Conservation (phyloP, 2,113 vertebrate genomes). For the Antidorcas marsupialis region DNA sequence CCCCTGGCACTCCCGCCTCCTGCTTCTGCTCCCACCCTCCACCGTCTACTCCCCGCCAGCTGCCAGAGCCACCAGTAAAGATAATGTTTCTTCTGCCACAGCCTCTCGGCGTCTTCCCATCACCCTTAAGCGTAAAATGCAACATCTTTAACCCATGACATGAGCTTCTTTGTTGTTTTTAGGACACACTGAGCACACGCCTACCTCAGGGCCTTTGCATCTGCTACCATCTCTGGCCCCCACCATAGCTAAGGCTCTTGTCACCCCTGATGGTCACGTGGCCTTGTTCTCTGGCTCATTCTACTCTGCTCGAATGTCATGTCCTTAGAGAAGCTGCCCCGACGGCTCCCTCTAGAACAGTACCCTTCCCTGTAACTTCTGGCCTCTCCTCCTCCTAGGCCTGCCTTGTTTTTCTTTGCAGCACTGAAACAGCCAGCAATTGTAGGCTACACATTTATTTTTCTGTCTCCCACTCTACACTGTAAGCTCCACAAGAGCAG, state of each 20-base stretch:
- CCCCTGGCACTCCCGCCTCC: background rate
- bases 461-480: background rate
- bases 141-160: background rate
- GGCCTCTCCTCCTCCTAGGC: background rate
- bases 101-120: background rate
- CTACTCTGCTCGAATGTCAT: background rate
- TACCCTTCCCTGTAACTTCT: background rate
- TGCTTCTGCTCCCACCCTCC: background rate
- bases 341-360: background rate
- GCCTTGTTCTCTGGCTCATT: background rate
- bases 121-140: background rate
- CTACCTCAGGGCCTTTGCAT: background rate
- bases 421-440: background rate
- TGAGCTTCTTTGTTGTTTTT: background rate
- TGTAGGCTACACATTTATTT: background rate
- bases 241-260: background rate
- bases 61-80: background rate
- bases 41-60: background rate
- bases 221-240: background rate
- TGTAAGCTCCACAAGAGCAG: background rate
- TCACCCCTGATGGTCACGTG: fast-evolving
- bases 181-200: background rate
- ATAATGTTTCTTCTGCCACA: background rate
- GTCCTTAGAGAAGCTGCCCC: background rate
- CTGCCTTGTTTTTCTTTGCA: background rate